phyloP scores from a whole-genome alignment of 2,797 vertebrate species.

The Melanotaenia boesemani region DNA sequence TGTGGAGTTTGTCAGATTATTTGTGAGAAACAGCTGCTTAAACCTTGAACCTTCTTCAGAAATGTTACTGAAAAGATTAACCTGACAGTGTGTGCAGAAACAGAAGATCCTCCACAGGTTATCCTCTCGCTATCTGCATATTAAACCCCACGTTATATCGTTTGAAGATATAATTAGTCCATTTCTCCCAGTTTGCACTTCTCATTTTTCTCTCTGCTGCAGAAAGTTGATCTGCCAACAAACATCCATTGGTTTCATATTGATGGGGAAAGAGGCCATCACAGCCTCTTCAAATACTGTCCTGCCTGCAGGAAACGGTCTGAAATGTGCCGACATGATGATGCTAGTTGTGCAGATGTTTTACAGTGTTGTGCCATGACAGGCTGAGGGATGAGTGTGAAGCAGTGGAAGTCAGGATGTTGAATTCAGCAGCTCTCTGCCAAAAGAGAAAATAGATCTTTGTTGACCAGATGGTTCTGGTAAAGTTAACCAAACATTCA shows the following conservation, averaged over 20 bases:
- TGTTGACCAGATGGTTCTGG: not conserved
- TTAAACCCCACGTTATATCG: too few relatives aligned
- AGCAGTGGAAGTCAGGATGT: slow-evolving; percentile 39
- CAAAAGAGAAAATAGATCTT: slow-evolving; percentile 28
- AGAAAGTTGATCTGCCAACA: slow-evolving; percentile 29
- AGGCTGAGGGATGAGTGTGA: slow-evolving; percentile 45
- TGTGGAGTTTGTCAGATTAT: too few relatives aligned
- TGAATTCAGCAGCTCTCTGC: slow-evolving; percentile 70
- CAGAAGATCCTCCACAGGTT: too few relatives aligned
- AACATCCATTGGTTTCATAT: slow-evolving; percentile 50
- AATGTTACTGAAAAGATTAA: too few relatives aligned
- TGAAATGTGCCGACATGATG: slow-evolving; percentile 13
- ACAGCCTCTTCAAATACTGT: slow-evolving; percentile 16
- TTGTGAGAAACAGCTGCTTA: not conserved
- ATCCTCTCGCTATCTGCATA: too few relatives aligned
- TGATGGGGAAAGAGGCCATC: slow-evolving; percentile 11
- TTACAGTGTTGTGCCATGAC: not conserved
- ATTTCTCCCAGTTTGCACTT: not conserved
- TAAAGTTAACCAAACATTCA: not conserved
- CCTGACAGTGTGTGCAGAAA: too few relatives aligned
- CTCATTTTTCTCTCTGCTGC: not conserved
- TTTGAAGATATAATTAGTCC: not conserved
- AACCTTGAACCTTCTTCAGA: not conserved
- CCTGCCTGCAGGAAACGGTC: not conserved
- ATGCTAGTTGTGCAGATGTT: not conserved